Evolutionary conservation across 2,888 invertebrate genomes (phyloP).

Genomic region (Cephalotes varians): DNA sequence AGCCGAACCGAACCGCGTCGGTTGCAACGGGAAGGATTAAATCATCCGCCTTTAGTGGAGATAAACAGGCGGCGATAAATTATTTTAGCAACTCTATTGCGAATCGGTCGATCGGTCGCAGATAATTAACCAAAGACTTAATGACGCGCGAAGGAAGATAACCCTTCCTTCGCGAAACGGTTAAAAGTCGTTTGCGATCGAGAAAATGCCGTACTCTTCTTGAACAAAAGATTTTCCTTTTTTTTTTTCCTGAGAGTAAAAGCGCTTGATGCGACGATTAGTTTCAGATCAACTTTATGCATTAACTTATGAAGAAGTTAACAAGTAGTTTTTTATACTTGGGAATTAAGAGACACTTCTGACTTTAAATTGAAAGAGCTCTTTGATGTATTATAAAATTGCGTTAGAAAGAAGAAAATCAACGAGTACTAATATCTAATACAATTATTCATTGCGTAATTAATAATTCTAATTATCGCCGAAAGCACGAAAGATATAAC

Average conservation of each 20-base stretch:
- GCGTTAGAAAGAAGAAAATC: not conserved
- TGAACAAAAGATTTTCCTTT: constrained; percentile 7
- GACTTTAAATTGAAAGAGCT: constrained; percentile 2
- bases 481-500: not conserved
- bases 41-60: constrained; percentile 69
- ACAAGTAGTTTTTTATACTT: not conserved
- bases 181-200: constrained; percentile 6
- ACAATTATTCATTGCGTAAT: not conserved
- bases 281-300: constrained; percentile 19
- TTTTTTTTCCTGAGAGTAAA: not conserved
- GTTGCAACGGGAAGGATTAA: constrained; percentile 58
- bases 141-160: constrained; percentile 56
- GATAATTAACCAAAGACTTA: constrained; percentile 62
- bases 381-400: not conserved
- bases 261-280: not conserved
- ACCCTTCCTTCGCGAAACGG: constrained; percentile 6
- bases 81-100: constrained; percentile 65
- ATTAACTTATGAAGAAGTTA: constrained; percentile 7
- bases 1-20: constrained; percentile 21
- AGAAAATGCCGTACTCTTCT: not conserved
- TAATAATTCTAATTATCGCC: not conserved
- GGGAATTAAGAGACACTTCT: constrained; percentile 10
- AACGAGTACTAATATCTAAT: not conserved
- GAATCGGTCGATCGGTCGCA: constrained; percentile 37
- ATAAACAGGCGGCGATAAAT: constrained; percentile 73